These are phyloP conservation scores for Poecilia wingei DNA, from an alignment of 2,797 vertebrate species.

Conservation along the genomic window DNA sequence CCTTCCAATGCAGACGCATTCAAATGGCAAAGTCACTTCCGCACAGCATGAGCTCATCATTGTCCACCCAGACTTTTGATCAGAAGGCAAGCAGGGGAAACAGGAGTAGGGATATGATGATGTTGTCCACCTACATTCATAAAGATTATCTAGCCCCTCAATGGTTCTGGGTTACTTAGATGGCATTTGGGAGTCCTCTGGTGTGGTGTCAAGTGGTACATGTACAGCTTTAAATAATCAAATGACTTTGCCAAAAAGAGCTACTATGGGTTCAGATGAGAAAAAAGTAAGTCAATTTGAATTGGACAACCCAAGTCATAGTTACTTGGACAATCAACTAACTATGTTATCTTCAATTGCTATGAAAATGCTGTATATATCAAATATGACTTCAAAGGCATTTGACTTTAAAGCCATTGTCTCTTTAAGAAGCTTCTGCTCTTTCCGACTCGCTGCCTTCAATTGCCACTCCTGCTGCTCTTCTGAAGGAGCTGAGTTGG, in stretches of 20 bases:
- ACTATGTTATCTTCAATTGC: too few relatives aligned
- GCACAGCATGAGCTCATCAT: conserved; percentile 73
- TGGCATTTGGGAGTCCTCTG: conserved; percentile 59
- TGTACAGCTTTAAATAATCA: conserved; percentile 58
- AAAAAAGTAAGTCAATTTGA: neutral
- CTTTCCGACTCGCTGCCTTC: too few relatives aligned
- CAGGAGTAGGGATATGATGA: conserved; percentile 5
- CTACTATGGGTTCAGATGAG: neutral
- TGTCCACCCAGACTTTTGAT: conserved; percentile 62
- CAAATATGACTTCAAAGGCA: too few relatives aligned
- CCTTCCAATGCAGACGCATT: conserved; percentile 40
- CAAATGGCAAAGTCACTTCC: conserved; percentile 66
- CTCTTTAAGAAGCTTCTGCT: too few relatives aligned
- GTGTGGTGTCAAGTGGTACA: conserved; percentile 48
- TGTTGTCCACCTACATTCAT: conserved; percentile 65
- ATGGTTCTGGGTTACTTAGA: conserved; percentile 70
- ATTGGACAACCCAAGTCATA: neutral
- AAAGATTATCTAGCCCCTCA: conserved; percentile 63
- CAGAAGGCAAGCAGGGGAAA: conserved; percentile 19
- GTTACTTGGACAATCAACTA: too few relatives aligned
- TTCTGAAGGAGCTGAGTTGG: too few relatives aligned
- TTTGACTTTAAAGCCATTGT: too few relatives aligned
- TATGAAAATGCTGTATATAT: too few relatives aligned
- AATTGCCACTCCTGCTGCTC: too few relatives aligned
- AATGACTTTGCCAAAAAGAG: conserved; percentile 32